phyloP scores from a whole-genome alignment of 2,888 invertebrate species.

The Caenorhabditis angaria region DNA sequence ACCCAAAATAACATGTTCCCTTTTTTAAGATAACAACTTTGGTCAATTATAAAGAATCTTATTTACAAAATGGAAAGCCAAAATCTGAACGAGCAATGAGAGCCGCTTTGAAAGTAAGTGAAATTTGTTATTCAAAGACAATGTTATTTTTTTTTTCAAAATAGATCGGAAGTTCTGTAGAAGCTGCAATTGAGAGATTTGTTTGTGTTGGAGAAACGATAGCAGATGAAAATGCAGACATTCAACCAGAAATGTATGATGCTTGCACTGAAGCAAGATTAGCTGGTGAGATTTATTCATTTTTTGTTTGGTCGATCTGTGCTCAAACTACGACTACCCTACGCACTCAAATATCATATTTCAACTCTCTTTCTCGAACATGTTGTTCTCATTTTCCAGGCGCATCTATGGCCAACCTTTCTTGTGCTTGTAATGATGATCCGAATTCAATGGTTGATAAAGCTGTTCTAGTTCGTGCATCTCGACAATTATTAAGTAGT shows the following conservation, averaged over 20 bases:
- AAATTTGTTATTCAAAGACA: neutral
- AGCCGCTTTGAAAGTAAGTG: slow-evolving; percentile 78
- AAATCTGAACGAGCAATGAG: slow-evolving; percentile 78
- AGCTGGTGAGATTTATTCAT: slow-evolving; percentile 80
- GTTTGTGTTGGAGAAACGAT: slow-evolving; percentile 98
- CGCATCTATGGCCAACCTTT: slow-evolving; percentile 67
- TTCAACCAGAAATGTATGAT: slow-evolving; percentile 95
- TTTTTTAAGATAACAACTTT: slow-evolving; percentile 84
- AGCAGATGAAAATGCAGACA: slow-evolving; percentile 96
- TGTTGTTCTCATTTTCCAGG: slow-evolving; percentile 41
- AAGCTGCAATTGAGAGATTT: slow-evolving; percentile 94
- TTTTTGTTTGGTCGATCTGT: neutral
- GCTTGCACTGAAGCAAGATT: slow-evolving; percentile 95
- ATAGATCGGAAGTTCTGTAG: slow-evolving; percentile 92
- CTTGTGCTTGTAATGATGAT: slow-evolving; percentile 45
- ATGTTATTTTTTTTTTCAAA: neutral
- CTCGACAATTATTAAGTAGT: slow-evolving; percentile 89
- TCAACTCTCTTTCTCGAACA: neutral
- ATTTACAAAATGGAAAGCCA: slow-evolving; percentile 78
- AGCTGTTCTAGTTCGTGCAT: slow-evolving; percentile 83
- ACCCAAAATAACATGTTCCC: neutral
- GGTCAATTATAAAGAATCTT: slow-evolving; percentile 81
- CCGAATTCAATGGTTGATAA: slow-evolving; percentile 46
- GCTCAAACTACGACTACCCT: neutral
- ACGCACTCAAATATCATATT: neutral